These are phyloP conservation scores for Falco naumanni DNA, from an alignment of 2,797 vertebrate genomes.

Conservation along the genomic window DNA sequence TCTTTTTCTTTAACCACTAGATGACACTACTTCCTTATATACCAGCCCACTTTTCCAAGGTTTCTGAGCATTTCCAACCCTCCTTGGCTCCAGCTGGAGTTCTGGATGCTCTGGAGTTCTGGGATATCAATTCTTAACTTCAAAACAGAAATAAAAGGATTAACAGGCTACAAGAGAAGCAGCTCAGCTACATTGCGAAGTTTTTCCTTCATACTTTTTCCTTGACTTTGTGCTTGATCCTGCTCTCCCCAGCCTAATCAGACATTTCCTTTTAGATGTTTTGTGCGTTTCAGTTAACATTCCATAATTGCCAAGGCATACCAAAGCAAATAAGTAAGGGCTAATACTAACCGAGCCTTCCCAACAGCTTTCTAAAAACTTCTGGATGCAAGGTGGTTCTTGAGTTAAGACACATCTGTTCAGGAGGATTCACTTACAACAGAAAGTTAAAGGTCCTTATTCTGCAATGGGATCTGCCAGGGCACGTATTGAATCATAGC, in stretches of 20 bases:
- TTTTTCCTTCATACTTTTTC: background rate
- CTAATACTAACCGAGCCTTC: background rate
- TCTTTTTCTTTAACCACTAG: conserved; percentile 2
- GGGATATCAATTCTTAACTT: background rate
- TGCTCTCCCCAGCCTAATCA: background rate
- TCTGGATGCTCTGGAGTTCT: background rate
- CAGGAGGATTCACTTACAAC: background rate
- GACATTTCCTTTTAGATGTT: background rate
- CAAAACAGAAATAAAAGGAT: background rate
- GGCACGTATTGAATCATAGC: rapidly evolving
- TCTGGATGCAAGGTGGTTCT: background rate
- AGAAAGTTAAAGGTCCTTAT: background rate
- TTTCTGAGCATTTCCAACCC: background rate
- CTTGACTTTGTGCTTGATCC: background rate
- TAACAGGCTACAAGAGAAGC: background rate
- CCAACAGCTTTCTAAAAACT: background rate
- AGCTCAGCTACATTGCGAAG: rapidly evolving
- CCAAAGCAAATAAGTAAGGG: background rate
- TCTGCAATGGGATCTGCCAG: background rate
- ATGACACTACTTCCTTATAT: background rate
- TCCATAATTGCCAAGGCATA: background rate
- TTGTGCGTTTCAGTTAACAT: background rate
- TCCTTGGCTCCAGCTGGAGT: background rate
- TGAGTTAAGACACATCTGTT: background rate
- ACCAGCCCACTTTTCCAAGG: background rate